A percentile compares a stretch with the other conserved stretches of the same genome.
Evolutionary conservation across 2,113 vertebrate genomes (phyloP).

Genomic region (Sander lucioperca): DNA sequence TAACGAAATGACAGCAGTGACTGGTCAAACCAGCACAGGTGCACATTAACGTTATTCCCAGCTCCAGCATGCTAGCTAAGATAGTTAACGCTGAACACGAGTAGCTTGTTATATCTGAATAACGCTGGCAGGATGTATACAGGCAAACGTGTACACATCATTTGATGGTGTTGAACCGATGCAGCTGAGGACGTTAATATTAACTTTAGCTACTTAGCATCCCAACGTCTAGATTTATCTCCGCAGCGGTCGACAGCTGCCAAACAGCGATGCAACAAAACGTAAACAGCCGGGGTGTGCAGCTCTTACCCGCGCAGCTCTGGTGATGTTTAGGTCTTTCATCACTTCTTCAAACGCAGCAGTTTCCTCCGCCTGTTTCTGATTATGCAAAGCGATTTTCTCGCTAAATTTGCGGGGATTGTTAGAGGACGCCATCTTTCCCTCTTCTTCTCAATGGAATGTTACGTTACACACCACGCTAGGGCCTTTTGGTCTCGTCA

Average conservation of each 20-base stretch:
- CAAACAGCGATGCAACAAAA: constrained; percentile 56
- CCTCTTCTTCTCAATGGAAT: constrained; percentile 88
- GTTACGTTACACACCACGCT: constrained; percentile 83
- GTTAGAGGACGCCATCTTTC: constrained; percentile 98
- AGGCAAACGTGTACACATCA: background rate
- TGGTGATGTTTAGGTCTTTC: constrained; percentile 95
- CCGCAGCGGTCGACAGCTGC: constrained; percentile 68
- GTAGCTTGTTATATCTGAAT: background rate
- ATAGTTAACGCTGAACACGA: constrained; percentile 20
- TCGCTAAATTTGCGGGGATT: constrained; percentile 99
- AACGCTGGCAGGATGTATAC: background rate
- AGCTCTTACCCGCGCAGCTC: constrained; percentile 92
- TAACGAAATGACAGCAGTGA: constrained; percentile 32
- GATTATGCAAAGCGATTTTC: constrained; percentile 96
- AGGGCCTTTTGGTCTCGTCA: constrained; percentile 76
- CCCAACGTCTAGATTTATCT: constrained; percentile 32
- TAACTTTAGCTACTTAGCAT: constrained; percentile 56
- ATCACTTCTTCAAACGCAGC: constrained; percentile 97
- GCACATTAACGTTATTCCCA: constrained; percentile 58
- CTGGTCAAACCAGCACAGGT: constrained; percentile 58
- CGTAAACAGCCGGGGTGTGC: constrained; percentile 34
- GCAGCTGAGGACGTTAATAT: constrained; percentile 11
- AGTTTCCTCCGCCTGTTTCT: constrained; percentile 96
- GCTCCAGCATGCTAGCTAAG: constrained; percentile 30
- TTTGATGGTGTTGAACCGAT: background rate